Conservation (phyloP, 2,113 vertebrate species). For the Haliaeetus leucogaster region DNA sequence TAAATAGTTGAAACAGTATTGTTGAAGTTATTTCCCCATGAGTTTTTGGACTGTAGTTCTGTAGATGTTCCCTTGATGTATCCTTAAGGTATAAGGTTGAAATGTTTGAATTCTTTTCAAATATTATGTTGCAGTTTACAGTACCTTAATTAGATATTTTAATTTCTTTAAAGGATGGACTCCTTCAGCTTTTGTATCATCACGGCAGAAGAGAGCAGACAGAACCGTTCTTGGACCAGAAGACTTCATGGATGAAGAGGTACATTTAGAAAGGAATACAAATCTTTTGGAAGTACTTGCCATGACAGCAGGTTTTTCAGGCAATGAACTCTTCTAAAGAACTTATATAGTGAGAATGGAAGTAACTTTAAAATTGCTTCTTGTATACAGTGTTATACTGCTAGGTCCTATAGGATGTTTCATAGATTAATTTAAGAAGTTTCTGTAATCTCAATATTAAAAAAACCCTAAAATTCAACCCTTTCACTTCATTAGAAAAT, state of each 20-base stretch:
- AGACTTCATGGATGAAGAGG: slow-evolving; percentile 99
- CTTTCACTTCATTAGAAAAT: not conserved
- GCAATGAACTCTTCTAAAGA: not conserved
- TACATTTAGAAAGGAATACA: slow-evolving; percentile 37
- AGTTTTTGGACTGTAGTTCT: not conserved
- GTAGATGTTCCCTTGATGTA: not conserved
- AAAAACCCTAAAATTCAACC: not conserved
- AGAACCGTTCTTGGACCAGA: slow-evolving; percentile 79
- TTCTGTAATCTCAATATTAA: not conserved
- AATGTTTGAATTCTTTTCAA: not conserved
- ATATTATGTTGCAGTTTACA: not conserved
- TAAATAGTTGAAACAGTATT: not conserved
- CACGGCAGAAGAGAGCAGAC: slow-evolving; percentile 88
- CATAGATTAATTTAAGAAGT: not conserved
- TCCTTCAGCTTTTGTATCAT: slow-evolving; percentile 89
- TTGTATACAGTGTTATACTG: not conserved
- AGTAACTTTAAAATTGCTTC: not conserved
- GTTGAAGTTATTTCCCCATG: not conserved
- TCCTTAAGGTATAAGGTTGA: not conserved
- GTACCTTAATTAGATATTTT: not conserved
- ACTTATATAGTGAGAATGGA: not conserved
- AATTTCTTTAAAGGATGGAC: slow-evolving; percentile 83
- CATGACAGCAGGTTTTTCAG: not conserved
- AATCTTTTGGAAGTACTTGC: not conserved
- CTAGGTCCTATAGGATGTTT: not conserved